Base-by-base conservation (phyloP, 2,797 vertebrate genomes). In the Menidia menidia region DNA sequence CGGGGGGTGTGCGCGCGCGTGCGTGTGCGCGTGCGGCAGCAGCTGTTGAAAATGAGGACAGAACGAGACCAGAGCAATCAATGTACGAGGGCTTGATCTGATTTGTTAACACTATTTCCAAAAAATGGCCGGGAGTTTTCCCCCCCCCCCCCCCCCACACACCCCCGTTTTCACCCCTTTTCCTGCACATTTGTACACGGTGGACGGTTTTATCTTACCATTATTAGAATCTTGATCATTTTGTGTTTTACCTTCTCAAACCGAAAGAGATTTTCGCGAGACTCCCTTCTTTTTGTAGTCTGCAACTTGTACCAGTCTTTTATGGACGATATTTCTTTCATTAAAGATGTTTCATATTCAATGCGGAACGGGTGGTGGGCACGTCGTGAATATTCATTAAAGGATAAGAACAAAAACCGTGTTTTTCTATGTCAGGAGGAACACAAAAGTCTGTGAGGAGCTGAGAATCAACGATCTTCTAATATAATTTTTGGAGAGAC, bases 61-160 rank as follows among this genome's bases (percentile, higher is more conserved):
- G 83, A 81, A 91, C 88, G 80, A 94, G 94, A 93, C 93, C 89
- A 92, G 88, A 94, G 92, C 93, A 94, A 94, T 94, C 93, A 91
- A 94, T 93, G 87, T 80, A 89, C 57, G 92, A 92, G 82, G 89
- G 80, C 80, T 83, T 88, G 91, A 92, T 92, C 89, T 87, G 81
- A 92, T 90, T 85, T 85, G 86, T 88, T 88, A 80, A 84, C 86
- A 77, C 75, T 81, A 72, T 80, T 87, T 54, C 68, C 78, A 76
- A 77, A 82, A 67, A 88, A 67, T 56, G 62, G 71, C 64, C 39
- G 62, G 14, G 47, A 7, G 55, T 64, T 63, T 41, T 47, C 47
- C 71, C 6, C 6, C 64, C 39, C 5, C 25, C 25, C 25, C 25
- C 25, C 25, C 25, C 25, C 25, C 25, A n/a, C n/a, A n/a, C n/a